Conservation (phyloP, 2,888 invertebrate genomes). For the Agrochola lota region DNA sequence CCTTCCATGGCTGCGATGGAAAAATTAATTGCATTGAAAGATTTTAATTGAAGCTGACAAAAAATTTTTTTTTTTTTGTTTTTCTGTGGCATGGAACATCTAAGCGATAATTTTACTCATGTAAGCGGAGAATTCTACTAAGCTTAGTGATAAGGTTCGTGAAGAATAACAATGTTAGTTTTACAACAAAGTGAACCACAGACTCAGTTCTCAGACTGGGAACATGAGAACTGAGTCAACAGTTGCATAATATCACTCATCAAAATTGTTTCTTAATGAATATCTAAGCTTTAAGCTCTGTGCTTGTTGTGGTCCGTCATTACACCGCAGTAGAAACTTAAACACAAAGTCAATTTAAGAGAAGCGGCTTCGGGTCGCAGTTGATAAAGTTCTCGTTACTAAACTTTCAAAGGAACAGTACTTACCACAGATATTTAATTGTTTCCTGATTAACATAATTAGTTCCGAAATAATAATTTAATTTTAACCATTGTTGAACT, state of each 20-base stretch:
- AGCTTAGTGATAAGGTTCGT: background rate
- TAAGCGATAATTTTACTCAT: background rate
- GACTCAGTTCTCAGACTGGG: too few relatives aligned
- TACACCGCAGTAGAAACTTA: background rate
- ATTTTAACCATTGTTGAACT: too few relatives aligned
- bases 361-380: background rate
- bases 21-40: background rate
- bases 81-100: too few relatives aligned
- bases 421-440: too few relatives aligned
- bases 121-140: background rate
- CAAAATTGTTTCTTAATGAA: too few relatives aligned
- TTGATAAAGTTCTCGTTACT: constrained; percentile 2
- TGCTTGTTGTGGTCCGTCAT: constrained; percentile 13
- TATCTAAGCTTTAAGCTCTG: background rate
- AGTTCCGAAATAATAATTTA: too few relatives aligned
- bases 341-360: constrained; percentile 31
- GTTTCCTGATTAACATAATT: too few relatives aligned
- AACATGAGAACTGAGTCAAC: too few relatives aligned
- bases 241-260: too few relatives aligned
- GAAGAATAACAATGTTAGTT: background rate
- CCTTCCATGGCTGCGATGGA: background rate
- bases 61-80: background rate
- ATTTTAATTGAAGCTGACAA: background rate
- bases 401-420: constrained; percentile 11
- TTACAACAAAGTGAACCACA: too few relatives aligned